Evolutionary conservation across 2,888 invertebrate genomes (phyloP).

Genomic region (Leucoma salicis): DNA sequence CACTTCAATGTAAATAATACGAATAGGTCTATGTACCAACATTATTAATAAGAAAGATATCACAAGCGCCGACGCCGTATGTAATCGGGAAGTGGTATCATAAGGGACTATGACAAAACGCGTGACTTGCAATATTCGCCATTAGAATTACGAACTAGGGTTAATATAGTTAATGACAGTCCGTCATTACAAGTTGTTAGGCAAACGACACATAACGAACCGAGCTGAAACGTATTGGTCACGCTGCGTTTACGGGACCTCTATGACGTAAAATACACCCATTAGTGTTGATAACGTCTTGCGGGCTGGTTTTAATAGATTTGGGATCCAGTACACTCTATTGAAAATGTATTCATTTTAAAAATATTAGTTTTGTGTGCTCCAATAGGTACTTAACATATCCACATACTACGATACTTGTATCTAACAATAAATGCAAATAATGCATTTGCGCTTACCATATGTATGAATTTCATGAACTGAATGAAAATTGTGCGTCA

Average conservation of each 20-base stretch:
- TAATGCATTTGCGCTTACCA: too few relatives aligned
- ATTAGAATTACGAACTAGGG: slow-evolving; percentile 66
- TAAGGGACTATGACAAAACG: slow-evolving; percentile 37
- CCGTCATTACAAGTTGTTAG: slow-evolving; percentile 75
- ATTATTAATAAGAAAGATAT: slow-evolving; percentile 31
- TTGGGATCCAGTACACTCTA: slow-evolving; percentile 12
- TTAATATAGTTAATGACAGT: slow-evolving; percentile 77
- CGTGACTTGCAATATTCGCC: slow-evolving; percentile 71
- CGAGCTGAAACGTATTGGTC: slow-evolving; percentile 70
- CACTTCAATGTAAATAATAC: too few relatives aligned
- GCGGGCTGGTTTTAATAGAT: slow-evolving; percentile 12
- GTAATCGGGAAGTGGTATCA: slow-evolving; percentile 39
- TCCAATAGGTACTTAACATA: too few relatives aligned
- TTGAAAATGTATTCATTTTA: not conserved
- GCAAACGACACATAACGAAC: slow-evolving; percentile 75
- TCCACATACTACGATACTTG: too few relatives aligned
- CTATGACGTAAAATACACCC: slow-evolving; percentile 48
- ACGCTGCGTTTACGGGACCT: slow-evolving; percentile 66
- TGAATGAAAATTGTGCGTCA: too few relatives aligned
- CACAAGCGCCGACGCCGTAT: slow-evolving; percentile 30
- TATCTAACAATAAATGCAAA: too few relatives aligned
- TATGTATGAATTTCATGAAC: too few relatives aligned
- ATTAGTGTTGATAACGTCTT: slow-evolving; percentile 19
- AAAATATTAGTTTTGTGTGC: too few relatives aligned
- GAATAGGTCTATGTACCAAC: not conserved